phyloP scores from a whole-genome alignment of 2,888 invertebrate species.

The Sesia apiformis region DNA sequence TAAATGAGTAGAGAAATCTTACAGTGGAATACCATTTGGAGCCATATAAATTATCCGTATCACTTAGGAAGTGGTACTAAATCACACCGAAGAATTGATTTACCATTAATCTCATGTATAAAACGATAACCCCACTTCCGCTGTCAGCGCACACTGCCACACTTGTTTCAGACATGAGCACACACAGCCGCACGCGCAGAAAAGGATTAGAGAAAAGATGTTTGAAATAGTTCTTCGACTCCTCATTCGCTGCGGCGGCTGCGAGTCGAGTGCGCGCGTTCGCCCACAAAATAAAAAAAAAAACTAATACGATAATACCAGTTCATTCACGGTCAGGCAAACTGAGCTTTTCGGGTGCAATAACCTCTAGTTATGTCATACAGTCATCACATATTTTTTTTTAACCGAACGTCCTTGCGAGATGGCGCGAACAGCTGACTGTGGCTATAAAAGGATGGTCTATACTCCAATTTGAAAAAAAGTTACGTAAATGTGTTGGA shows the following conservation, averaged over 20 bases:
- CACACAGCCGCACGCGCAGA: conserved; percentile 51
- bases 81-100: conserved; percentile 15
- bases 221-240: conserved; percentile 68
- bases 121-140: conserved; percentile 36
- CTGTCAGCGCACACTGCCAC: conserved; percentile 14
- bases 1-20: no score
- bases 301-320: conserved; percentile 37
- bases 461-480: neutral
- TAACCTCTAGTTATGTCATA: conserved; percentile 44
- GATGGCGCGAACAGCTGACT: conserved; percentile 48
- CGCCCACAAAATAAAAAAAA: conserved; percentile 18
- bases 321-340: conserved; percentile 54
- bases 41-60: no score
- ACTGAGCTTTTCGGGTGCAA: conserved; percentile 40
- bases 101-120: conserved; percentile 25
- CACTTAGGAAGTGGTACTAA: neutral
- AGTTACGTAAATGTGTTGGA: neutral
- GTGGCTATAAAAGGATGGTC: neutral
- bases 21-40: no score
- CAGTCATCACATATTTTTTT: conserved; percentile 26
- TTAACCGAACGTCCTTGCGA: conserved; percentile 48
- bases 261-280: conserved; percentile 56
- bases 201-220: conserved; percentile 69
- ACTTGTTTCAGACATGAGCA: conserved; percentile 26
- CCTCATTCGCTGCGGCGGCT: conserved; percentile 63